Conservation (phyloP, 1,140 invertebrate species). For the Carposina sasakii region DNA sequence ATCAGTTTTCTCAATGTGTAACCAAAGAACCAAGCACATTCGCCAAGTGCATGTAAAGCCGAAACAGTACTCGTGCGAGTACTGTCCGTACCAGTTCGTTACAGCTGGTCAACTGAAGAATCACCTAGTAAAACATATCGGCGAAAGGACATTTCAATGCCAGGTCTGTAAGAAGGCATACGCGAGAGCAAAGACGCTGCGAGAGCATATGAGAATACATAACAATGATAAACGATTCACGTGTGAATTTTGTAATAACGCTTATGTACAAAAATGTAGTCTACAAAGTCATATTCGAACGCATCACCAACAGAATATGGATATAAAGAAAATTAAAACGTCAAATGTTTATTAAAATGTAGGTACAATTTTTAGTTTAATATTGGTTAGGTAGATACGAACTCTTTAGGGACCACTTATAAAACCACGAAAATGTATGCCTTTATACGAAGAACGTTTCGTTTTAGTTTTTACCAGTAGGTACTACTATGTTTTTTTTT, state of each 20-base stretch:
- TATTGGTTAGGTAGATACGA: no score
- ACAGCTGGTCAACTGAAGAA: slow-evolving; percentile 46
- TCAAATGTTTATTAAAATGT: no score
- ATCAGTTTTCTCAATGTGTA: slow-evolving; percentile 49
- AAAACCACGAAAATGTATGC: no score
- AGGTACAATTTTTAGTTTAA: no score
- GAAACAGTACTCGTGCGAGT: slow-evolving; percentile 53
- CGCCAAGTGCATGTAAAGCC: slow-evolving; percentile 55
- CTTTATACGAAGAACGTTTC: no score
- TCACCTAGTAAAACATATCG: slow-evolving; percentile 53
- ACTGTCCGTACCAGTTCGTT: slow-evolving; percentile 56
- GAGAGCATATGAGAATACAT: slow-evolving; percentile 70
- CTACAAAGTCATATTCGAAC: slow-evolving; percentile 57
- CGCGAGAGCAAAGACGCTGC: slow-evolving; percentile 64
- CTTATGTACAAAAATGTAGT: slow-evolving; percentile 67
- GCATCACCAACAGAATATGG: slow-evolving; percentile 49
- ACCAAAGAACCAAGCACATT: slow-evolving; percentile 60
- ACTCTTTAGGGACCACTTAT: no score
- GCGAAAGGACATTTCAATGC: slow-evolving; percentile 51
- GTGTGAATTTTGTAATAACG: slow-evolving; percentile 71
- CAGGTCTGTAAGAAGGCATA: slow-evolving; percentile 70
- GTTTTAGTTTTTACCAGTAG: no score
- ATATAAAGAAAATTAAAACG: slow-evolving; percentile 31
- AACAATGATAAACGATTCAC: slow-evolving; percentile 58
- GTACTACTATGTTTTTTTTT: no score